Base-by-base conservation (phyloP, 1,140 invertebrate genomes). In the Temnothorax nylanderi region DNA sequence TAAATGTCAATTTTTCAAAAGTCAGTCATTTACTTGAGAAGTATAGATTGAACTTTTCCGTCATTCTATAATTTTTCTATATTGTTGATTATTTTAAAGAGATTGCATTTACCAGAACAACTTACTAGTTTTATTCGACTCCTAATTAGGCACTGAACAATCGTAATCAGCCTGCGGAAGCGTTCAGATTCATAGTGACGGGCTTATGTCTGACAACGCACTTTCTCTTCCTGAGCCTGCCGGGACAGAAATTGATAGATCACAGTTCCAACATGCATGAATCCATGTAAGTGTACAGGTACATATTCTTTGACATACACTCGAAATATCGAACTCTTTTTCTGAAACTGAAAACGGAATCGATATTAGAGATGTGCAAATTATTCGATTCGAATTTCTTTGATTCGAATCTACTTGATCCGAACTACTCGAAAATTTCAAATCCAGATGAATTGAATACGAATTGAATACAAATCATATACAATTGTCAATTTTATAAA, bases 241-340 rank as follows among this genome's bases (percentile, higher is more conserved):
- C 71, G 3, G 71, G 49, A 4, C 71, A 74, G 18, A 54, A 74
- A 56, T 37, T 74, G 8, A 74, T 74, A 74, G 71, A 74, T 34
- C 18, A 74, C 16, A 56, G 71, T 2, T 74, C 32, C 1, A 37
- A 26, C 3, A n/a, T 74, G 32, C 18, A 74, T 54, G 1, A 56
- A 54, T 34, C 49, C 8, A 72, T 72, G 69, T 72, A 51, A 72
- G 47, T 8, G 21, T 72, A 6, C 4, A 32, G 26, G 2, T 69
- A 47, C 41, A 44, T 8, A 34, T 62, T 62, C 13, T 34, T 62
- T 62, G 13, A 34, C 1, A 16, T 62, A 62, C 16, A 34, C 58
- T 16, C 5, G 13, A 0, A 16, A 34, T 62, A 34, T 10, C n/a
- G n/a, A n/a, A n/a, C n/a, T n/a, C n/a, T 32, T 10, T 62, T 2